Conservation (phyloP, 2,797 vertebrate genomes). For the Sciaenops ocellatus region DNA sequence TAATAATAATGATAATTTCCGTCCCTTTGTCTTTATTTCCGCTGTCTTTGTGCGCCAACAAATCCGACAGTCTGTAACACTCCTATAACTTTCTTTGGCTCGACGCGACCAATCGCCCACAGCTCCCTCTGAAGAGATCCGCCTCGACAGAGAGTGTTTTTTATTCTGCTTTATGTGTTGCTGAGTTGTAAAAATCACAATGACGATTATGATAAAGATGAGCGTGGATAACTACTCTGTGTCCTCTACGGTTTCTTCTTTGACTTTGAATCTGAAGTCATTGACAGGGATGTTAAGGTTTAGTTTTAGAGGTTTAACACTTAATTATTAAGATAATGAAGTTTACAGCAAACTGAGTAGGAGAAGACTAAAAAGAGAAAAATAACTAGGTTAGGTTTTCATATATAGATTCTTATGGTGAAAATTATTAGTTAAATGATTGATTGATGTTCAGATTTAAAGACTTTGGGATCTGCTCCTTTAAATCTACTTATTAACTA, state of each 20-base stretch:
- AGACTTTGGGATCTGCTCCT: not conserved
- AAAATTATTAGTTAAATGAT: too few relatives aligned
- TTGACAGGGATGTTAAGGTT: not conserved
- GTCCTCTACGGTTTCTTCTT: conserved; percentile 28
- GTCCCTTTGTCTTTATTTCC: conserved; percentile 40
- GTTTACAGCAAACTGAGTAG: too few relatives aligned
- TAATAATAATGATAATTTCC: not conserved
- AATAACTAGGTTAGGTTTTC: too few relatives aligned
- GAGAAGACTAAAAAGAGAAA: too few relatives aligned
- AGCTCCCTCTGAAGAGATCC: conserved; percentile 56
- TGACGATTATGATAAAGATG: conserved; percentile 73
- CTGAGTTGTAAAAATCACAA: conserved; percentile 68
- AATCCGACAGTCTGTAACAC: conserved; percentile 38
- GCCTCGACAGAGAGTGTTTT: conserved; percentile 70
- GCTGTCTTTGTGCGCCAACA: conserved; percentile 25
- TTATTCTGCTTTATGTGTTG: conserved; percentile 74
- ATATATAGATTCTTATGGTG: too few relatives aligned
- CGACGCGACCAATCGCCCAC: conserved; percentile 55
- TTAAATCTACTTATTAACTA: not conserved
- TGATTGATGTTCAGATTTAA: too few relatives aligned
- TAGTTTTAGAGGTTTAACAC: not conserved
- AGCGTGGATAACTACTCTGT: conserved; percentile 61
- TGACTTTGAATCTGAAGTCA: not conserved
- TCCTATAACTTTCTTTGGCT: conserved; percentile 33
- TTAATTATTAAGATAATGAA: too few relatives aligned